Base-by-base conservation (phyloP, 2,797 vertebrate species). In the Catharus ustulatus region DNA sequence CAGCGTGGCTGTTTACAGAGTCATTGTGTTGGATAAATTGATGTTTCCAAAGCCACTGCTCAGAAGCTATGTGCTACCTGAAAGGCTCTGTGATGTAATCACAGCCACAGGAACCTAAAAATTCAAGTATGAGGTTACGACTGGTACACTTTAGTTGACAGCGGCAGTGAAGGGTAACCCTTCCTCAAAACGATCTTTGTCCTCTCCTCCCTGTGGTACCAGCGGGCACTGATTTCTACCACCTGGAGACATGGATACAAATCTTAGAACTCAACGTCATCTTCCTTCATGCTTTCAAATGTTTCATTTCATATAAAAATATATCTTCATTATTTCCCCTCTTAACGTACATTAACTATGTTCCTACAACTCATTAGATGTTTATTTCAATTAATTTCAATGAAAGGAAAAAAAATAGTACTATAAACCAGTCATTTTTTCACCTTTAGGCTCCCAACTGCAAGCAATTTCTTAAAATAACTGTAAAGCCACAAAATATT, bases 61-160 rank as follows among this genome's bases (percentile, higher is more conserved):
- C 52, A 68, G 59, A 87, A 89, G 19, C 16, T 8, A 2, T 10
- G 7, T 67, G 46, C 6, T 83, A 72, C 68, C 64, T 84, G 74
- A 79, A 93, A 90, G n/a, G 19, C 10, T 83, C 38, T 71, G 32
- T 68, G 66, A 32, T 72, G 36, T 74, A 77, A 61, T 68, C 75
- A 68, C 64, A 87, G 57, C 46, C 79, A 80, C 42, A 64, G 54
- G 24, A 95, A 81, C 42, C 22, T 46, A 74, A 83, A 75, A 94
- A 80, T 36, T 80, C 54, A 72, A 43, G 26, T 1, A 1, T 54
- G 68, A 87, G 61, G 38, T 85, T 87, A 85, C 1, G 4, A 42
- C 34, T 0, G 0, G 42, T 40, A 21, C 34, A 83, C 15, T 77
- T 71, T 49, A 85, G 32, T 61, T 87, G 84, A 87, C 14, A 1